Evolutionary conservation across 2,888 invertebrate genomes (phyloP), one percentile per base, ranked within the genome.

Genomic region (Habrosyne pyritoides): DNA sequence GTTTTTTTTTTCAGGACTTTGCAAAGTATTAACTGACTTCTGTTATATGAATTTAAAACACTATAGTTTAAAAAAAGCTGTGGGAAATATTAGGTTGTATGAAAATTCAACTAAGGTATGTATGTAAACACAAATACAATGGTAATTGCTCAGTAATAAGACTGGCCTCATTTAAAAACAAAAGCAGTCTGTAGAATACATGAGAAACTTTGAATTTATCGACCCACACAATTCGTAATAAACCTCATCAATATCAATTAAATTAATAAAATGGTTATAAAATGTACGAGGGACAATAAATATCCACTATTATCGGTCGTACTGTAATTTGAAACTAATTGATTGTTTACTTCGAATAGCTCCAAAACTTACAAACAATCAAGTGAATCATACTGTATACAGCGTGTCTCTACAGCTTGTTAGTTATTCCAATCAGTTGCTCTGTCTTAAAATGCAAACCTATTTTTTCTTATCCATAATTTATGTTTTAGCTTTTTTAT

Each of bases 201-300:
- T 68, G 73, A 78, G 73, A 75, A 73, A 73, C 67, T 71, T 71
- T 70, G 76, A 78, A 79, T 75, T 82, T 75, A 78, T 72, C 81
- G 66, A 67, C 86, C 86, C 85, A 86, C 86, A 76, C 85, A 67
- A 69, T 77, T 72, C 73, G 67, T 77, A 76, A 72, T 77, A 79
- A 77, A 76, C 71, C 81, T 84, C 86, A 86, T 88, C 84, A 79
- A 84, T 85, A 84, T 81, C 89, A 89, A 89, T 89, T 88, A 88
- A 86, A 89, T 88, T 85, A 88, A 83, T 86, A 86, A 89, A 87
- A 85, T 82, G 87, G 84, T 88, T 88, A 89, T 90, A 90, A 89
- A 87, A 87, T 85, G 83, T 80, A 77, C 76, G 80, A 84, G 79
- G 77, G 83, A 84, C 86, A 84, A 89, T 89, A 89, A 88, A 91